Evolutionary conservation across 2,888 invertebrate species (phyloP), one percentile per base, ranked within the genome.

Genomic region (Chironomus riparius): DNA sequence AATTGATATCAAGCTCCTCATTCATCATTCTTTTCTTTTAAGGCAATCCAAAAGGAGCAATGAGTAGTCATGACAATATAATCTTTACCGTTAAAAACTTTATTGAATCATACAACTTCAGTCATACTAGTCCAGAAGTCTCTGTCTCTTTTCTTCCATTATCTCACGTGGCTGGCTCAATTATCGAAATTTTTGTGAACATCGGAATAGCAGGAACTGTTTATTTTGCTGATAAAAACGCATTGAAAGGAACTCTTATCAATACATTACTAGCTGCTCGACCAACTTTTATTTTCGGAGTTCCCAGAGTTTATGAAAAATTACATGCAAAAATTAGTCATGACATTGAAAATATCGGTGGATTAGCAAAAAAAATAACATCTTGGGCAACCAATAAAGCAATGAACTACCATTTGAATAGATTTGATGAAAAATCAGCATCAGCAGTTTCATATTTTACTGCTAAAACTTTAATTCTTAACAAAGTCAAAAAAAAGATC

Each of bases 281-380:
- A 78, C 97, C 97, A 0, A 95, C 96, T 5, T 87, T 88, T 77
- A 93, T 97, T 80, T 85, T 97, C 78, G 96, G 91, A 1, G 96
- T 97, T 2, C 97, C 97, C 12, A 87, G 97, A 79, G 94, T 97
- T 4, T 97, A 91, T 91, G 97, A 97, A 83, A 97, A 97, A 83
- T 94, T 97, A 83, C 88, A 92, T 81, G 97, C 96, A 81, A 92
- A 91, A 81, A 92, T 97, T 87, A 87, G 90, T 81, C 87, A 88
- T 3, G 88, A 92, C 1, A 92, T 91, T 2, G 87, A 89, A 3
- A 87, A 89, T 70, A 91, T 89, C 78, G 90, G 92, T 0, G 85
- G 87, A 28, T 79, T 95, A 1, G 94, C 92, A 82, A 90, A 88
- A 76, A 88, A 88, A 81, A 88, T 97, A 69, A 88, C 88, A 21